Base-by-base conservation (phyloP, 2,113 vertebrate species). In the Myxocyprinus asiaticus region DNA sequence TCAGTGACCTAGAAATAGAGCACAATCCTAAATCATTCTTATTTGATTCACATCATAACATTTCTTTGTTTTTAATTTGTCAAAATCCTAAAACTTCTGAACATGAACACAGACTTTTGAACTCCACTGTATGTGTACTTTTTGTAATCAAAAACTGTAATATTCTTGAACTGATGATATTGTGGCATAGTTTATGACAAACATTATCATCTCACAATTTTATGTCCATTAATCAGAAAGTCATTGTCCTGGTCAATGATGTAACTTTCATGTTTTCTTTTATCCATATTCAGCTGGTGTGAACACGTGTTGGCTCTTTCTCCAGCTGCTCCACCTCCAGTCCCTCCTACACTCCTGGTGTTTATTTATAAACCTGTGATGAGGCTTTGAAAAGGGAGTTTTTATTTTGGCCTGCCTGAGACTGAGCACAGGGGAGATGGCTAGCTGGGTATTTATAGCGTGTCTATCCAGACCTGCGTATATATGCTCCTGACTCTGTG, bases 341-440 rank as follows among this genome's bases (percentile, higher is more conserved):
- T 67, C 78, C 76, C 61, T 77, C 83, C 76, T 81, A 81, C 77
- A 53, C 58, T 33, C 17, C 75, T 14, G 51, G 73, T 48, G 84
- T 82, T 79, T 93, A 93, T 93, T 92, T 89, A 93, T 93, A 93
- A 86, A 81, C 2, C 67, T 63, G 80, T 67, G 90, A 88, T 79
- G 86, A 89, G 91, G 87, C 72, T 88, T 85, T 91, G 90, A 92
- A 90, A 91, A 89, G 89, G 89, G 90, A 89, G 89, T 89, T 92
- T 91, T 91, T 90, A 85, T 84, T 86, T 82, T 83, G 87, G 86
- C 86, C 83, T 72, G 83, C 22, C 84, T 86, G 86, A 84, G 87
- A 85, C 85, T 73, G 76, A 17, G 81, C 81, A 74, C 66, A 82
- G 89, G 82, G 83, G 81, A 73, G 87, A 77, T 84, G 78, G 83